phyloP scores from a whole-genome alignment of 2,888 invertebrate species.

The Lissonota sp. region DNA sequence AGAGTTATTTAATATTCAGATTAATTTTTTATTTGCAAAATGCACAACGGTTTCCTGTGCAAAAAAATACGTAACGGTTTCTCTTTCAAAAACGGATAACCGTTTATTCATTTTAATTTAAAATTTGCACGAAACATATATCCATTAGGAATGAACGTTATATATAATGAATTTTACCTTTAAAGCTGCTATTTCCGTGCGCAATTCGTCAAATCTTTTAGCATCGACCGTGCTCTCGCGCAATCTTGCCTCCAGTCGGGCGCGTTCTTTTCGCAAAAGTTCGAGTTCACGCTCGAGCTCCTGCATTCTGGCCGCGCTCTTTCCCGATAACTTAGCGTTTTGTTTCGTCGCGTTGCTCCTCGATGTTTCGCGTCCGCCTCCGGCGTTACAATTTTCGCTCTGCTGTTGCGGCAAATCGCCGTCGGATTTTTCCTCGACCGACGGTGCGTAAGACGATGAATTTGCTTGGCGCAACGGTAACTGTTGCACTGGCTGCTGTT shows the following conservation, averaged over 20 bases:
- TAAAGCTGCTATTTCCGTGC: slow-evolving; percentile 78
- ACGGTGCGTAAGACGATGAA: slow-evolving; percentile 62
- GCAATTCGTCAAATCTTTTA: slow-evolving; percentile 78
- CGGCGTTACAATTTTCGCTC: slow-evolving; percentile 72
- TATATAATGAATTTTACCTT: slow-evolving; percentile 76
- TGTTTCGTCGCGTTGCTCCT: slow-evolving; percentile 59
- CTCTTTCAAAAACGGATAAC: too few species aligned
- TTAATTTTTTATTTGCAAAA: too few species aligned
- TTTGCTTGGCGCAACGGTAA: slow-evolving; percentile 65
- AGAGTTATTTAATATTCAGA: too few species aligned
- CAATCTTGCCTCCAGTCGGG: slow-evolving; percentile 87
- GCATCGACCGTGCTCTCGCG: slow-evolving; percentile 74
- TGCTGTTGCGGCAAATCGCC: slow-evolving; percentile 51
- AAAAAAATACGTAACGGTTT: too few species aligned
- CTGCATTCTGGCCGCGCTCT: slow-evolving; percentile 83
- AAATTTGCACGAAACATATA: too few species aligned
- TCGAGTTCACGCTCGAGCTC: slow-evolving; percentile 90
- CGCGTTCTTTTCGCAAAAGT: slow-evolving; percentile 88
- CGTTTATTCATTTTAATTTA: too few species aligned
- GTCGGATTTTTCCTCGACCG: slow-evolving; percentile 68
- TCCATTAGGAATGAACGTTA: too few species aligned
- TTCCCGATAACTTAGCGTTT: slow-evolving; percentile 62
- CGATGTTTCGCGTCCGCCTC: slow-evolving; percentile 85
- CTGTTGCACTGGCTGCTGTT: slow-evolving; percentile 79
- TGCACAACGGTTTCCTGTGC: too few species aligned